phyloP scores from a whole-genome alignment of 2,888 invertebrate species.

The Ferdinandea cuprea region DNA sequence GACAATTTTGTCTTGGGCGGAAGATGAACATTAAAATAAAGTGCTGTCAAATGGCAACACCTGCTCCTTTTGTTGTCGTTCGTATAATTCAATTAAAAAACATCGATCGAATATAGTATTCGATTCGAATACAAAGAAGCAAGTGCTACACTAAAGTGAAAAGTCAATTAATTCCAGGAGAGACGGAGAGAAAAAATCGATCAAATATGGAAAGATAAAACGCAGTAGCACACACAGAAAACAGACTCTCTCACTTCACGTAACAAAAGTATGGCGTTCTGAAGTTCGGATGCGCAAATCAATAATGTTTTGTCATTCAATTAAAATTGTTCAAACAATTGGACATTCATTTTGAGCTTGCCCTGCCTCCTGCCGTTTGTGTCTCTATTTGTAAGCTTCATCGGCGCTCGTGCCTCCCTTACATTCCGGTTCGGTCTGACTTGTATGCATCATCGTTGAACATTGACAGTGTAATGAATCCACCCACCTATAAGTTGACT shows the following conservation, averaged over 20 bases:
- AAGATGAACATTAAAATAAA: constrained; percentile 42
- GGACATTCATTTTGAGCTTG: constrained; percentile 54
- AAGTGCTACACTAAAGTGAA: constrained; percentile 15
- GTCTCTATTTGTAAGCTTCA: background rate
- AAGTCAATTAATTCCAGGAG: constrained; percentile 54
- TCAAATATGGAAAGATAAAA: constrained; percentile 27
- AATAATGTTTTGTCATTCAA: constrained; percentile 70
- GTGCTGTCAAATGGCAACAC: constrained; percentile 51
- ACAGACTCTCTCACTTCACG: background rate
- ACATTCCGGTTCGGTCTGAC: constrained; percentile 3
- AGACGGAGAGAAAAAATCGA: constrained; percentile 15
- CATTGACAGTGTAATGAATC: constrained; percentile 55
- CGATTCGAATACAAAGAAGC: constrained; percentile 1
- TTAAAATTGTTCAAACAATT: constrained; percentile 73
- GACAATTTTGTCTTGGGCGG: constrained; percentile 13
- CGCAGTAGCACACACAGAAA: too few species aligned
- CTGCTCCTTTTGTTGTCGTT: constrained; percentile 25
- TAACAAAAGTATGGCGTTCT: background rate
- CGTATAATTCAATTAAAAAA: constrained; percentile 40
- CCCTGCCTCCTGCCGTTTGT: background rate
- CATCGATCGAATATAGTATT: constrained; percentile 19
- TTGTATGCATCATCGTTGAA: too few species aligned
- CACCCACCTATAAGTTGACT: background rate
- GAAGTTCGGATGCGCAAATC: constrained; percentile 41
- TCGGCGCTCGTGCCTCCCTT: background rate